Base-by-base conservation (phyloP, 2,113 vertebrate species). In the Clarias batrachus region DNA sequence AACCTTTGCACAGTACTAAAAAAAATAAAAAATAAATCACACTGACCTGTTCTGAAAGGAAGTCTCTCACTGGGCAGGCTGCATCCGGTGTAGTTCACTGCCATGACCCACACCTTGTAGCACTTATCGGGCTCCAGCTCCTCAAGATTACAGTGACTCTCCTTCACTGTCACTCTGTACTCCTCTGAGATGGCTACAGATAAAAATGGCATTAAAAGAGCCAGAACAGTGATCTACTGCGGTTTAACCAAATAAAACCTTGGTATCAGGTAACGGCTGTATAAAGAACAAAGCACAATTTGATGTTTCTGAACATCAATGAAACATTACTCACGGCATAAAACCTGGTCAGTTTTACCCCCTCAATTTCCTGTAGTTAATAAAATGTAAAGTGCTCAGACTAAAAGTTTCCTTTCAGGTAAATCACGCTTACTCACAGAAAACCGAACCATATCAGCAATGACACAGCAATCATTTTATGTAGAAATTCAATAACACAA, bases 21-120 rank as follows among this genome's bases (percentile, higher is more conserved):
- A 8, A 48, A 48, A 48, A 48, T 6, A 41, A 41, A 41, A 41
- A 3, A 41, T 6, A 3, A 48, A 62, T 57, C 25, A 25, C 79
- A 92, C 96, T 93, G 93, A 99, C 98, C 97, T 2, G 98, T 99
- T 94, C 91, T 96, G 93, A 99, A 98, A 92, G 92, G 25, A 4
- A 94, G 93, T 90, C 97, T 97, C 87, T 97, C 96, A 60, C 97
- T 99, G 86, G 98, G 97, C 88, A 99, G 93, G 87, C 98, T 99
- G 91, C 97, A 99, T 86, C 98, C 98, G 0, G 96, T 96, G 86
- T 97, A 94, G 90, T 99, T 99, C 92, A 99, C 96, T 78, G 97
- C 97, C 97, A 99, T 99, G 88, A 99, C 95, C 97, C 98, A 99
- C 79, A 99, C 97, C 82, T 96, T 96, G 91, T 99, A 99, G 81